phyloP scores from a whole-genome alignment of 2,888 invertebrate species.

The Dryocosmus kuriphilus region DNA sequence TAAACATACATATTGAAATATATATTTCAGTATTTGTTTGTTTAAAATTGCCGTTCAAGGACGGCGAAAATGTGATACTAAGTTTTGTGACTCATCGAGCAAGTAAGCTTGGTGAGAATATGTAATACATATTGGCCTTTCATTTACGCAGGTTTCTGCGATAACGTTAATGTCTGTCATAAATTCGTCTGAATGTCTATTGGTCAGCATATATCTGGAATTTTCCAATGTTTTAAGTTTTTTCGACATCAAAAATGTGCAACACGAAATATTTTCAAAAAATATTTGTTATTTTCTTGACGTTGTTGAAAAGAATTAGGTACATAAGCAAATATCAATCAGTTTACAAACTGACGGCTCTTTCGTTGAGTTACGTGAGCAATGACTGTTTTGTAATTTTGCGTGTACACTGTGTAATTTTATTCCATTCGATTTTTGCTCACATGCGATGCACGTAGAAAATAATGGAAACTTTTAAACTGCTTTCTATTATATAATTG shows the following conservation, averaged over 20 bases:
- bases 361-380: no score
- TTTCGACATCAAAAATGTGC: no score
- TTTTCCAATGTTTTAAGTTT: not conserved
- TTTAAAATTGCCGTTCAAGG: not conserved
- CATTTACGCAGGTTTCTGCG: conserved; percentile 14
- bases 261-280: no score
- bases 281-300: not conserved
- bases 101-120: not conserved
- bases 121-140: not conserved
- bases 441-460: no score
- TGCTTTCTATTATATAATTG: no score
- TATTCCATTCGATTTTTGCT: no score
- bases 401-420: no score
- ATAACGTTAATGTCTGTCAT: conserved; percentile 34
- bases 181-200: not conserved
- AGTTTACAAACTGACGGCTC: no score
- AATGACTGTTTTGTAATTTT: no score
- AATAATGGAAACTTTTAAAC: no score
- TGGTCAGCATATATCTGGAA: not conserved
- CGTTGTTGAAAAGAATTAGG: not conserved
- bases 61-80: not conserved
- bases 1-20: no score
- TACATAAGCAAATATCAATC: not conserved
- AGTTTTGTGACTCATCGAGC: not conserved
- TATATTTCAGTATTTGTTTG: not conserved